Conservation (phyloP, 2,888 invertebrate species). For the Pyralis farinalis region DNA sequence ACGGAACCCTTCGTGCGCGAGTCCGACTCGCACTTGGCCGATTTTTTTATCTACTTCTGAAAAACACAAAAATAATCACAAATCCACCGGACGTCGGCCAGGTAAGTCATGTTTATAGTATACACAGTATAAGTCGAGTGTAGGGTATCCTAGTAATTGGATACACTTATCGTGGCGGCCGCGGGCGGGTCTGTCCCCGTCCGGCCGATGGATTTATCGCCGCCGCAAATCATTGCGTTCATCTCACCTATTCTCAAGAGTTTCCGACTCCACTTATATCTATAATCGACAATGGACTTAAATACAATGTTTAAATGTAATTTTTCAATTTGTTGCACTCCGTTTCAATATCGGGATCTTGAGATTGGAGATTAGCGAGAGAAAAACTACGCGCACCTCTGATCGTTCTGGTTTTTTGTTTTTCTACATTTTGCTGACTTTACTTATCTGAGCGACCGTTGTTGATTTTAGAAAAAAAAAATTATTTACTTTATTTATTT, state of each 20-base stretch:
- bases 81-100: too few relatives aligned
- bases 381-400: too few relatives aligned
- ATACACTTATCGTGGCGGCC: slow-evolving; percentile 69
- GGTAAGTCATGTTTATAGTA: slow-evolving; percentile 41
- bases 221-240: slow-evolving; percentile 65
- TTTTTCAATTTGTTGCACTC: background rate
- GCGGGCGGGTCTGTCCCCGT: slow-evolving; percentile 61
- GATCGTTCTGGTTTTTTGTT: too few relatives aligned
- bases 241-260: slow-evolving; percentile 32
- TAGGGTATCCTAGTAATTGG: slow-evolving; percentile 68
- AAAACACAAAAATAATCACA: too few relatives aligned
- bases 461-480: too few relatives aligned
- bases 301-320: slow-evolving; percentile 3
- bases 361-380: background rate
- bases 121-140: slow-evolving; percentile 38
- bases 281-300: slow-evolving; percentile 3
- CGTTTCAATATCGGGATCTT: background rate
- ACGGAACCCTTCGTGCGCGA: too few relatives aligned
- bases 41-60: too few relatives aligned
- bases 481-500: too few relatives aligned
- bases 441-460: too few relatives aligned
- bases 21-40: too few relatives aligned
- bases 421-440: too few relatives aligned
- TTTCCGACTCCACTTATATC: slow-evolving; percentile 8
- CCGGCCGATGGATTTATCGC: slow-evolving; percentile 58